Base-by-base conservation (phyloP, 2,888 invertebrate species). In the Nezara viridula region DNA sequence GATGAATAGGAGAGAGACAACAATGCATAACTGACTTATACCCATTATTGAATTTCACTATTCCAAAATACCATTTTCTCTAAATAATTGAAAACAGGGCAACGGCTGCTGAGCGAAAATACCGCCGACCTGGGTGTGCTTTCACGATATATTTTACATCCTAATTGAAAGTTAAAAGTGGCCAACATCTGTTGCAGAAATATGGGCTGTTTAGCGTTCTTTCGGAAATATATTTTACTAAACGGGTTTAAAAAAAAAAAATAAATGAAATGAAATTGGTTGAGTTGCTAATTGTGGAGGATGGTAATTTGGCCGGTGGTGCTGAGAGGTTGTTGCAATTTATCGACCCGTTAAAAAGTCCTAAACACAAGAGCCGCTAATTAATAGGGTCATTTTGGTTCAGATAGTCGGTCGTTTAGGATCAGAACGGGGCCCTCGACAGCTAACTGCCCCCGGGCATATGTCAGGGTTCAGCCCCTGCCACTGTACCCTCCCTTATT, bases 291-390 rank as follows among this genome's bases (percentile, higher is more conserved):
- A 81, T 81, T 81, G 81, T 81, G 44, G 81, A 81, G 81, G 44
- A 81, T 81, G 81, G 81, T 81, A 81, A 81, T 81, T 81, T 81
- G 40, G 81, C 81, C 2, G 66, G 2, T 81, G 81, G 44, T 44
- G 44, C n/a, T 40, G 44, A 81, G 81, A 44, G 81, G 81, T 21
- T 81, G 81, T 81, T 81, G 81, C 81, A 44, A 81, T 81, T 81
- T 81, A 81, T 81, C 81, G 81, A 81, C 81, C 81, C 44, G 81
- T 81, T 81, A 81, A 81, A 81, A 81, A 81, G 24, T 81, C 81
- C 81, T 81, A 81, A 81, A 81, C 81, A n/a, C 44, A 40, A 40
- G 81, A 44, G 44, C 81, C 81, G 10, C 81, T 81, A 81, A 81
- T 81, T 81, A 81, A 81, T 81, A 81, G 81, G 81, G 81, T 44